Percentiles rank a stretch among this genome's conserved stretches.
Evolutionary conservation across 2,797 vertebrate genomes (phyloP).

Genomic region (Sebastes matsubarae): DNA sequence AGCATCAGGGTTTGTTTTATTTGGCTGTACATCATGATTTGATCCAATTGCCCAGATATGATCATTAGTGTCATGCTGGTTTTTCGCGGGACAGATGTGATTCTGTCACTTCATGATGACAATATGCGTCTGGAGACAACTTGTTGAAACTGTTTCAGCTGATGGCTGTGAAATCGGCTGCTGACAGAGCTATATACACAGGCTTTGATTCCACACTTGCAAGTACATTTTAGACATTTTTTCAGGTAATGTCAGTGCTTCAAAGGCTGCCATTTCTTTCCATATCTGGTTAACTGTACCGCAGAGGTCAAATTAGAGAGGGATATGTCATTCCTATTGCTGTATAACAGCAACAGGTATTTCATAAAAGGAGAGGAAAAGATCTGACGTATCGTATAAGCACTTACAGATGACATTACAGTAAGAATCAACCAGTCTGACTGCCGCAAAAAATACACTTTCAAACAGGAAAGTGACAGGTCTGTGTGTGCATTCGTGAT

Average conservation of each 20-base stretch:
- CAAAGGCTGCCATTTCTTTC: not conserved
- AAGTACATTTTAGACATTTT: not conserved
- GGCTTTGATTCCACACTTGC: not conserved
- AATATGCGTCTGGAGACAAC: not conserved
- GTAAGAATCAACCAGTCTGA: not conserved
- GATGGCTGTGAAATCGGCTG: not conserved
- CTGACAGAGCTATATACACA: not conserved
- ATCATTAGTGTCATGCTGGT: not conserved
- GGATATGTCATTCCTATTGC: not conserved
- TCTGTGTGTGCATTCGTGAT: not conserved
- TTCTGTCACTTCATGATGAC: conserved; percentile 13
- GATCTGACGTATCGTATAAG: not conserved
- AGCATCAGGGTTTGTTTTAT: conserved; percentile 14
- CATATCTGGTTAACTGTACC: not conserved
- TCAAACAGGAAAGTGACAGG: not conserved
- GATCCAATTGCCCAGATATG: conserved; percentile 8
- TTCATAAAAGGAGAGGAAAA: not conserved
- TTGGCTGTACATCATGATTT: conserved; percentile 5
- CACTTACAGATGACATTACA: not conserved
- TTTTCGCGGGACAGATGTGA: not conserved
- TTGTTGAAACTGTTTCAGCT: not conserved
- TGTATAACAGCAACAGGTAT: not conserved
- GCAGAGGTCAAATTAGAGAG: not conserved
- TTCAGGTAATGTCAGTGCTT: not conserved
- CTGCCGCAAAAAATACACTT: not conserved